Conservation (phyloP, 2,113 vertebrate species). For the Syrrhaptes paradoxus region DNA sequence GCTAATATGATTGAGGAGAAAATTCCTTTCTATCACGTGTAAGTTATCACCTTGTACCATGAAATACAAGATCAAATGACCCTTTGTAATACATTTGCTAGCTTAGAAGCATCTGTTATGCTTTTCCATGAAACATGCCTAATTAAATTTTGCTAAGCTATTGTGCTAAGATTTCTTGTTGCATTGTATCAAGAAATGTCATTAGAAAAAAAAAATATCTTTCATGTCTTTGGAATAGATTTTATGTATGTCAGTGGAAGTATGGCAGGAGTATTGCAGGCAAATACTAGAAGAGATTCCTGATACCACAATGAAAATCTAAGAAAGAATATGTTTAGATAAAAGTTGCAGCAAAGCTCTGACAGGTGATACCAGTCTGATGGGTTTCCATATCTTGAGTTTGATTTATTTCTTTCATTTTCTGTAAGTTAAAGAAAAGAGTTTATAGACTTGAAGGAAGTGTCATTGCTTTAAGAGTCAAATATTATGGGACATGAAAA, state of each 20-base stretch:
- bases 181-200: background rate
- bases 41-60: background rate
- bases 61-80: background rate
- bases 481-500: background rate
- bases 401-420: slow-evolving; percentile 38
- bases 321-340: background rate
- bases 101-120: background rate
- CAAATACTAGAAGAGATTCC: background rate
- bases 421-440: background rate
- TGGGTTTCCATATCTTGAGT: background rate
- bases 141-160: slow-evolving; percentile 24
- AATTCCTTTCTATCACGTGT: background rate
- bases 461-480: background rate
- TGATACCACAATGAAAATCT: background rate
- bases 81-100: background rate
- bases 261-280: background rate
- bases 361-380: background rate
- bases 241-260: background rate
- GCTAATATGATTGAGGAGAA: background rate
- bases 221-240: background rate
- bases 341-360: background rate
- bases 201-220: background rate
- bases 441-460: background rate
- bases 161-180: background rate
- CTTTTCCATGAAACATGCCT: background rate